Percentiles rank a stretch among this genome's conserved stretches.
These are phyloP conservation scores for Apantesis nais DNA, from an alignment of 2,888 invertebrate species.

Conservation along the genomic window DNA sequence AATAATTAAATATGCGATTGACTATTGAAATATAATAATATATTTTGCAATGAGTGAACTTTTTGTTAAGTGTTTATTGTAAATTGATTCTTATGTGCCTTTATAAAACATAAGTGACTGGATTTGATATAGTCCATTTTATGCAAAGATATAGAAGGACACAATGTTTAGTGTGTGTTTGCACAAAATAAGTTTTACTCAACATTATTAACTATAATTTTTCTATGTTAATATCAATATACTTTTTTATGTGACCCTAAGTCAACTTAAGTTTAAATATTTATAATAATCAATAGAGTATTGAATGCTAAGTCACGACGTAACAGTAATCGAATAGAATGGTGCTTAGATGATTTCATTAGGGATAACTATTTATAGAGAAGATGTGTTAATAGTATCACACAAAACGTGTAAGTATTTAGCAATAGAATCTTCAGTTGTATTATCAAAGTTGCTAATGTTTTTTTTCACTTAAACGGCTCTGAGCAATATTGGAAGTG, in stretches of 20 bases:
- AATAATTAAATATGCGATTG: conserved; percentile 36
- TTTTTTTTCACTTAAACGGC: conserved; percentile 49
- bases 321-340: conserved; percentile 84
- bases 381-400: conserved; percentile 63
- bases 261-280: conserved; percentile 76
- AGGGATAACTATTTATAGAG: conserved; percentile 76
- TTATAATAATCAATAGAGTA: conserved; percentile 74
- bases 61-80: conserved; percentile 71
- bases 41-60: conserved; percentile 65
- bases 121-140: conserved; percentile 79
- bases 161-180: conserved; percentile 75
- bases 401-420: conserved; percentile 64
- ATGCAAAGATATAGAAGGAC: conserved; percentile 66
- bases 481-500: conserved; percentile 55
- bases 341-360: conserved; percentile 83
- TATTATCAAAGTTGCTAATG: conserved; percentile 48
- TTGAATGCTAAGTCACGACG: conserved; percentile 79
- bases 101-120: conserved; percentile 75
- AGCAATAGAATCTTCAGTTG: conserved; percentile 63
- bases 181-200: conserved; percentile 79
- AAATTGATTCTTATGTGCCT: conserved; percentile 83
- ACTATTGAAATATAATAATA: conserved; percentile 49
- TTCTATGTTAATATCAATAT: conserved; percentile 68
- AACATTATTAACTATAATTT: conserved; percentile 68
- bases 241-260: conserved; percentile 72